phyloP scores from a whole-genome alignment of 2,113 vertebrate genomes.

The Osmerus mordax region DNA sequence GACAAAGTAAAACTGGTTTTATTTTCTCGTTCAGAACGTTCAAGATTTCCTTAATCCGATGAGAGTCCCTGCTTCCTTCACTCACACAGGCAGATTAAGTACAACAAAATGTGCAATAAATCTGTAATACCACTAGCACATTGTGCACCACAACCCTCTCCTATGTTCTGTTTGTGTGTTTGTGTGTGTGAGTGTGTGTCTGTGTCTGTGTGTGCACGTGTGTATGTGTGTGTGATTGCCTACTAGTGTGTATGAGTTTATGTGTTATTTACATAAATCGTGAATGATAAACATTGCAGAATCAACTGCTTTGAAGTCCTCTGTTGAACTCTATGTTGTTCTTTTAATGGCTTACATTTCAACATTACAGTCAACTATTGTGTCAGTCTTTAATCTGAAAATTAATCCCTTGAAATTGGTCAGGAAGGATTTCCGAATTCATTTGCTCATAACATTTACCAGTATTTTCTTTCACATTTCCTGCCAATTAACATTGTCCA shows the following conservation, averaged over 20 bases:
- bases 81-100: conserved; percentile 47
- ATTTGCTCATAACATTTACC: conserved; percentile 23
- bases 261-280: not conserved
- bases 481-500: conserved; percentile 34
- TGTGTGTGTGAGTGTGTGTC: conserved; percentile 8
- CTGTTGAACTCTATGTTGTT: conserved; percentile 7
- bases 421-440: conserved; percentile 23
- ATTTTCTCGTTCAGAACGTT: conserved; percentile 52
- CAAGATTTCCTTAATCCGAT: conserved; percentile 52
- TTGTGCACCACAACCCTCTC: not conserved
- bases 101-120: conserved; percentile 30
- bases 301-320: not conserved
- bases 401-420: conserved; percentile 39
- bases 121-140: conserved; percentile 15
- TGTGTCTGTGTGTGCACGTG: not conserved
- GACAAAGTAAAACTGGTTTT: conserved; percentile 29
- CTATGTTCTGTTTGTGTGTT: not conserved
- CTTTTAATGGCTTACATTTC: conserved; percentile 17
- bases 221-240: not conserved
- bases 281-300: too few species aligned
- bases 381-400: conserved; percentile 36
- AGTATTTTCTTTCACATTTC: conserved; percentile 24
- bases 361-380: conserved; percentile 10
- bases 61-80: conserved; percentile 53
- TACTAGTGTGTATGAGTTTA: not conserved